These are phyloP conservation scores for Columba janthina DNA, from an alignment of 2,113 vertebrate species.

Conservation along the genomic window DNA sequence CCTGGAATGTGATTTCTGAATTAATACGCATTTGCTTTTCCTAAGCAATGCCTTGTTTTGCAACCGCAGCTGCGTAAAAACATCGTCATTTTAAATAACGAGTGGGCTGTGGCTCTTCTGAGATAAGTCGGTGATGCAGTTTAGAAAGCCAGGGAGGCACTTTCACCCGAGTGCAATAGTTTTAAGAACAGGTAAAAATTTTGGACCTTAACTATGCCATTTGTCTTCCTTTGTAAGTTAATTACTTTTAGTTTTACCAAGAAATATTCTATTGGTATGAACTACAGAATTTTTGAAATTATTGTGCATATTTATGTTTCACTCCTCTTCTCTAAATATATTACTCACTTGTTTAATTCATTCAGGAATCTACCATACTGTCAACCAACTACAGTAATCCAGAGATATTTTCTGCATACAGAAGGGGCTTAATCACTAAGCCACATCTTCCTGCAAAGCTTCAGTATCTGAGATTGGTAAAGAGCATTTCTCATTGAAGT, in stretches of 20 bases:
- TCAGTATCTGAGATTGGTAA: constrained; percentile 73
- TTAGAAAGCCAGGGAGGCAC: constrained; percentile 11
- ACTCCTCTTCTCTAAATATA: constrained; percentile 70
- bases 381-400: constrained; percentile 63
- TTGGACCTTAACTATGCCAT: constrained; percentile 41
- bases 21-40: background rate
- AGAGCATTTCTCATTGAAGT: constrained; percentile 71
- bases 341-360: constrained; percentile 74
- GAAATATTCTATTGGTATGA: constrained; percentile 65
- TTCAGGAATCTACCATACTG: constrained; percentile 68
- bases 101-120: background rate
- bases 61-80: background rate
- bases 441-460: constrained; percentile 65
- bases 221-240: constrained; percentile 54
- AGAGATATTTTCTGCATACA: constrained; percentile 64
- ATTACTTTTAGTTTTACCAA: constrained; percentile 65
- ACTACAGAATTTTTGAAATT: constrained; percentile 62
- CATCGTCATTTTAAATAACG: constrained; percentile 39
- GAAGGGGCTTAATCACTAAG: constrained; percentile 76
- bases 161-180: background rate
- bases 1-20: constrained; percentile 35
- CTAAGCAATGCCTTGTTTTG: background rate
- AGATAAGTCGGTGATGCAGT: background rate
- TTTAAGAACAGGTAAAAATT: constrained; percentile 22
- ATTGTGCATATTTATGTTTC: constrained; percentile 47